Conservation (phyloP, 2,113 vertebrate species). For the Polyodon spathula region DNA sequence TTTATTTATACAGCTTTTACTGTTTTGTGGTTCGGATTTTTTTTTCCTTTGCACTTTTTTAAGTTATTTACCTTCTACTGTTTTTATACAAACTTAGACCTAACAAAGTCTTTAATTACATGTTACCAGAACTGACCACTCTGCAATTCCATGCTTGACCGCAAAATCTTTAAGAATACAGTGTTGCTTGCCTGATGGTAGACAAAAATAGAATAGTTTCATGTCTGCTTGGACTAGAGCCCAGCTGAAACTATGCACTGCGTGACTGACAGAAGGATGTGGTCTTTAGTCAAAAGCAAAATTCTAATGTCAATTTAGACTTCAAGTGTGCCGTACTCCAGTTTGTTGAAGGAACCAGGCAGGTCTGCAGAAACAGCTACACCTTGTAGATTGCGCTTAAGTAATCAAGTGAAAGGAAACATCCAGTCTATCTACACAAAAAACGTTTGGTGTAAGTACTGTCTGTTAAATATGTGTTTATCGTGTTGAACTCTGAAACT, state of each 20-base stretch:
- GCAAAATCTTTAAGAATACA: slow-evolving; percentile 56
- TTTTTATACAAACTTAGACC: slow-evolving; percentile 37
- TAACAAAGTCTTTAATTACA: slow-evolving; percentile 74
- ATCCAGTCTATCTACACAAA: not conserved
- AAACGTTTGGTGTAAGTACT: slow-evolving; percentile 1
- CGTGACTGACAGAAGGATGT: slow-evolving; percentile 68
- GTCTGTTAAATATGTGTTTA: not conserved
- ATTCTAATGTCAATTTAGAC: slow-evolving; percentile 50
- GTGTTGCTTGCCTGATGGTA: slow-evolving; percentile 58
- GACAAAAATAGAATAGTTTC: slow-evolving; percentile 83
- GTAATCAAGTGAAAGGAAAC: not conserved
- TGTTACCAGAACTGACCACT: slow-evolving; percentile 60
- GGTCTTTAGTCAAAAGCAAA: slow-evolving; percentile 54
- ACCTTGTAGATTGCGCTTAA: not conserved
- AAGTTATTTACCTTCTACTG: slow-evolving; percentile 50
- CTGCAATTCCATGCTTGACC: slow-evolving; percentile 66
- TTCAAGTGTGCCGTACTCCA: slow-evolving; percentile 32
- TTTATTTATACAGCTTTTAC: slow-evolving; percentile 34
- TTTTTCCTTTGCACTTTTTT: slow-evolving; percentile 34
- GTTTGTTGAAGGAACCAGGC: slow-evolving; percentile 28
- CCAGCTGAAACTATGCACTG: slow-evolving; percentile 68
- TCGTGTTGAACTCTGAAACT: not conserved
- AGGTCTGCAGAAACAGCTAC: slow-evolving; percentile 1
- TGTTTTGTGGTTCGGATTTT: slow-evolving; percentile 49
- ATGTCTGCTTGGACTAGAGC: slow-evolving; percentile 74